Conservation (phyloP, 2,888 invertebrate genomes). For the Sericinus montela region DNA sequence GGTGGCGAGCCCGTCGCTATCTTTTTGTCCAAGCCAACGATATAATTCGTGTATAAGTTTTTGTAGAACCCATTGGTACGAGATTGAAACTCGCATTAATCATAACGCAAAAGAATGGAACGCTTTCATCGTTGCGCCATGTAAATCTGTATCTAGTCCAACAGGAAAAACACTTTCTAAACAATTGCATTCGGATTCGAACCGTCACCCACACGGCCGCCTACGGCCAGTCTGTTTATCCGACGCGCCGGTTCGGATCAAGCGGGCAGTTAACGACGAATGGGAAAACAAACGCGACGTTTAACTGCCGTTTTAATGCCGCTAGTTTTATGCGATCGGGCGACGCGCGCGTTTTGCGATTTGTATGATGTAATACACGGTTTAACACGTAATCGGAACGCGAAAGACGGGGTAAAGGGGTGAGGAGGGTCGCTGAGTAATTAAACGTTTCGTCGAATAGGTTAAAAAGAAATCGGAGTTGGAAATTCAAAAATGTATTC, state of each 20-base stretch:
- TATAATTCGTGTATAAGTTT: no score
- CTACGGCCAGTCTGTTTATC: slow-evolving; percentile 7
- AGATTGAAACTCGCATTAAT: no score
- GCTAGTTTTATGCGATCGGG: slow-evolving; percentile 9
- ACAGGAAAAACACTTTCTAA: slow-evolving; percentile 6
- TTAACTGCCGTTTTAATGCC: slow-evolving; percentile 20
- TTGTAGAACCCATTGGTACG: no score
- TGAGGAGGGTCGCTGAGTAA: no score
- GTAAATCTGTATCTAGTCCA: background rate
- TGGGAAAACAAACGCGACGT: slow-evolving; percentile 16
- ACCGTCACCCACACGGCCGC: slow-evolving; percentile 13
- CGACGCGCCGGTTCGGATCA: slow-evolving; percentile 2
- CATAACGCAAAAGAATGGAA: background rate
- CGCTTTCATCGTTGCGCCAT: background rate
- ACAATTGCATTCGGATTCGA: slow-evolving; percentile 7
- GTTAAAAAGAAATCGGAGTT: no score
- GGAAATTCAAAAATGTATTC: no score
- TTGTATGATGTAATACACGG: slow-evolving; percentile 6
- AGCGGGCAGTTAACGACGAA: slow-evolving; percentile 20
- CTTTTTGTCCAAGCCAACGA: no score
- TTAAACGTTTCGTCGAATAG: no score
- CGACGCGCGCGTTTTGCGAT: background rate
- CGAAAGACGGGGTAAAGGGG: background rate
- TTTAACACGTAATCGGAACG: slow-evolving; percentile 6
- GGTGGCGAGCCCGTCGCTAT: no score